Conservation (phyloP, 1,140 invertebrate species). For the Papilio helenus region DNA sequence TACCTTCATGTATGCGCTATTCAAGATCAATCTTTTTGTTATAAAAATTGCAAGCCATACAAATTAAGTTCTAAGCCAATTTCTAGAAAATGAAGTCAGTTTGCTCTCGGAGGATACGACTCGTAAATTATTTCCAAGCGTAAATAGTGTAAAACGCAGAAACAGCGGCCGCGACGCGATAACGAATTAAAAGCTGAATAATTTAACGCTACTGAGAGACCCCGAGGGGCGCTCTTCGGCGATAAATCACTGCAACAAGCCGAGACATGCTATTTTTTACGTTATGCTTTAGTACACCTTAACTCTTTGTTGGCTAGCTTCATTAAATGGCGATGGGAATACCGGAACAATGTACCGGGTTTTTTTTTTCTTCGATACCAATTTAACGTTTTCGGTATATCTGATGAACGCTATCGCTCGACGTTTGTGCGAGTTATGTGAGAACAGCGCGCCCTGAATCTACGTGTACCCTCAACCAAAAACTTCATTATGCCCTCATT, state of each 20-base stretch:
- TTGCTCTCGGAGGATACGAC: constrained; percentile 53
- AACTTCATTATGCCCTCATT: constrained; percentile 26
- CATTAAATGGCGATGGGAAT: constrained; percentile 69
- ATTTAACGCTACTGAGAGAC: constrained; percentile 78
- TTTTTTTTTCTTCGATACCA: constrained; percentile 59
- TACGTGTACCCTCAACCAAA: background rate
- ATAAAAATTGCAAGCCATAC: background rate
- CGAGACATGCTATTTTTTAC: constrained; percentile 77
- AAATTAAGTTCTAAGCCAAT: constrained; percentile 7
- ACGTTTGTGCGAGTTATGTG: constrained; percentile 61
- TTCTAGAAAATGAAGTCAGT: constrained; percentile 29
- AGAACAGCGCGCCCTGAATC: constrained; percentile 46
- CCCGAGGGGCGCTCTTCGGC: constrained; percentile 61
- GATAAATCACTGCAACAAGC: constrained; percentile 76
- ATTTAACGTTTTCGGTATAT: constrained; percentile 67
- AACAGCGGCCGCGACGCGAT: constrained; percentile 74
- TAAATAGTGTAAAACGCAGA: constrained; percentile 79
- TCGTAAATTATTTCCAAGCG: constrained; percentile 74
- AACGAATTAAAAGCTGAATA: constrained; percentile 83
- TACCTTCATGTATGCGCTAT: background rate
- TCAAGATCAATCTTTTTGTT: background rate
- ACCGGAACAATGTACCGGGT: constrained; percentile 63
- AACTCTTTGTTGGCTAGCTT: constrained; percentile 71
- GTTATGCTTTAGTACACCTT: constrained; percentile 79
- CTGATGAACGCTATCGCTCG: constrained; percentile 55